Evolutionary conservation across 2,888 invertebrate genomes (phyloP), one percentile per base, ranked within the genome.

Genomic region (Chorisops tibialis): DNA sequence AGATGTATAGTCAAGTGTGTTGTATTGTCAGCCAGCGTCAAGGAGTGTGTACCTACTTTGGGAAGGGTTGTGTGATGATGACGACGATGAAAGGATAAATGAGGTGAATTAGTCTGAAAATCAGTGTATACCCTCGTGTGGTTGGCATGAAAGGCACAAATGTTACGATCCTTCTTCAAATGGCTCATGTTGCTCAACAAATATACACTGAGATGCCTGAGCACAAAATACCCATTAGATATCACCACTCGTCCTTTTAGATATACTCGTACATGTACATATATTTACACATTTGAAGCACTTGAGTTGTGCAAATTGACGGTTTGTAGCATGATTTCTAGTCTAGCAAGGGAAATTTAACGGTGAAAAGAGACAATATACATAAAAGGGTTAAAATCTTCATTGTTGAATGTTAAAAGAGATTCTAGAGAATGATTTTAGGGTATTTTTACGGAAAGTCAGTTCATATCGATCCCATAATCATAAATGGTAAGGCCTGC

Each of bases 191-290:
- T 43, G 35, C 43, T 43, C 24, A 16, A 35, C 56, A 56, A 56
- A 56, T 45, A 56, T 35, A 43, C 56, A n/a, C n/a, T 18, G 19
- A 43, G 43, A 45, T 12, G 16, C 45, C 45, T 45, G 43, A 56
- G 43, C 60, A 60, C 60, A 50, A 47, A 58, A 52, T 39, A 43
- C 66, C 69, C 69, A 69, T 69, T 69, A 68, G 68, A 66, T 65
- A 65, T 65, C 66, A 67, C 65, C 67, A 66, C 67, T 67, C 9
- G 30, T 30, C 5, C 7, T 30, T 66, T 66, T 64, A n/a, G n/a
- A n/a, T 30, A 9, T 30, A 30, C 30, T 30, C 24, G 30, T 30
- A 14, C 49, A 50, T 50, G 18, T 16, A 18, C 16, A 30, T 56
- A 48, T 16, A 47, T 12, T 47, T 16, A n/a, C 4, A 35, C 16